Evolutionary conservation across 1,140 invertebrate genomes (phyloP).

Genomic region (Drosophila aff.): DNA sequence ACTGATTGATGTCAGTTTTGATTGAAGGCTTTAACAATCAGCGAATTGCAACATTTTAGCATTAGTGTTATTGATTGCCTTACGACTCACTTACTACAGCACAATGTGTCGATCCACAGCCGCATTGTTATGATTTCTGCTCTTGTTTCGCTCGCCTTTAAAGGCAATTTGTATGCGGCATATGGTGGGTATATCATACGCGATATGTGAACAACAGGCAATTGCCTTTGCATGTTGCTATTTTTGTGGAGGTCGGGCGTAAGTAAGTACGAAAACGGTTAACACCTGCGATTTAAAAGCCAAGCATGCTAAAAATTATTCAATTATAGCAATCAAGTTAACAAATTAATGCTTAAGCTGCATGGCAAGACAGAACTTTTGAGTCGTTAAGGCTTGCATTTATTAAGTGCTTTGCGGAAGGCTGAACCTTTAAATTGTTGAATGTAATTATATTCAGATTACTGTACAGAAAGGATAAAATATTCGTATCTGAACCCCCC

Average conservation of each 20-base stretch:
- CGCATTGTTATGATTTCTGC: slow-evolving; percentile 49
- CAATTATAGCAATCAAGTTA: slow-evolving; percentile 29
- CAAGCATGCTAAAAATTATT: slow-evolving; percentile 29
- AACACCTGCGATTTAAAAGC: slow-evolving; percentile 23
- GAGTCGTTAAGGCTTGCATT: not conserved
- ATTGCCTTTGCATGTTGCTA: slow-evolving; percentile 57
- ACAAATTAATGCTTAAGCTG: slow-evolving; percentile 13
- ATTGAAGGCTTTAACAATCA: slow-evolving; percentile 49
- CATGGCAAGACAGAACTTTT: slow-evolving; percentile 26
- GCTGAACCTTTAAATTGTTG: not conserved
- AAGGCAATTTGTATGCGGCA: slow-evolving; percentile 50
- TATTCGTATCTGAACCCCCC: not conserved
- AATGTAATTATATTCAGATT: not conserved
- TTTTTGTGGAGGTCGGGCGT: slow-evolving; percentile 50
- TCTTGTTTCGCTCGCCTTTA: slow-evolving; percentile 48
- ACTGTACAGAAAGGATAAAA: not conserved
- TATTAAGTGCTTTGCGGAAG: not conserved
- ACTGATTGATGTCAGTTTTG: slow-evolving; percentile 66
- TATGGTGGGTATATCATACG: slow-evolving; percentile 28
- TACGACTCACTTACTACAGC: slow-evolving; percentile 40
- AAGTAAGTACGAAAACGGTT: slow-evolving; percentile 28
- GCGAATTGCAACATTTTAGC: slow-evolving; percentile 55
- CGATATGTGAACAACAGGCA: slow-evolving; percentile 17
- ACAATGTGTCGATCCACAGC: slow-evolving; percentile 26
- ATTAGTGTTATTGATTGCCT: slow-evolving; percentile 57